Evolutionary conservation across 2,888 invertebrate genomes (phyloP).

Genomic region (Vanessa cardui): DNA sequence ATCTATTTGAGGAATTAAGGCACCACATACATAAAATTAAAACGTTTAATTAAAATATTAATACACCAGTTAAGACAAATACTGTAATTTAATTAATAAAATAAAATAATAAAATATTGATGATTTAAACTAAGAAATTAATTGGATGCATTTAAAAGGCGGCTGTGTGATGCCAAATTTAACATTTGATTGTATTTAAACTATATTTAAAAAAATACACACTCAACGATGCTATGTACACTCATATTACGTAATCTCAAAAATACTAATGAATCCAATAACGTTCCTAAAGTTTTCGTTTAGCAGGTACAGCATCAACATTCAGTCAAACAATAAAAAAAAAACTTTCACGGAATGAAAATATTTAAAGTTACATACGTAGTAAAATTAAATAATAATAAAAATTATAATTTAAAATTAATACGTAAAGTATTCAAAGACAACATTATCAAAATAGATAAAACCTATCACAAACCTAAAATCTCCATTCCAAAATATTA

Average conservation of each 20-base stretch:
- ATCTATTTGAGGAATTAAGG: constrained; percentile 62
- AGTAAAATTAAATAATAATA: no score
- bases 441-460: constrained; percentile 72
- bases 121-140: constrained; percentile 50
- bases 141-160: constrained; percentile 41
- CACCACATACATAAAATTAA: constrained; percentile 74
- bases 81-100: constrained; percentile 57
- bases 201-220: constrained; percentile 23
- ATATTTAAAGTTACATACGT: constrained; percentile 73
- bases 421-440: constrained; percentile 69
- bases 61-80: constrained; percentile 70
- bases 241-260: constrained; percentile 37
- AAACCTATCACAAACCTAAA: constrained; percentile 57
- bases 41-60: constrained; percentile 61
- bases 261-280: constrained; percentile 49
- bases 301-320: constrained; percentile 70
- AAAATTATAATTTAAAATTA: no score
- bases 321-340: constrained; percentile 62
- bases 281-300: constrained; percentile 51
- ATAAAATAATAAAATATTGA: constrained; percentile 53
- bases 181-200: constrained; percentile 13
- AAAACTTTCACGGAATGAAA: constrained; percentile 78
- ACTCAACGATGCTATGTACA: constrained; percentile 31
- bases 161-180: constrained; percentile 60
- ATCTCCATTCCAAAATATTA: constrained; percentile 67